Evolutionary conservation across 2,888 invertebrate species (phyloP), one percentile per base, ranked within the genome.

Genomic region (Amphipoea lucens): DNA sequence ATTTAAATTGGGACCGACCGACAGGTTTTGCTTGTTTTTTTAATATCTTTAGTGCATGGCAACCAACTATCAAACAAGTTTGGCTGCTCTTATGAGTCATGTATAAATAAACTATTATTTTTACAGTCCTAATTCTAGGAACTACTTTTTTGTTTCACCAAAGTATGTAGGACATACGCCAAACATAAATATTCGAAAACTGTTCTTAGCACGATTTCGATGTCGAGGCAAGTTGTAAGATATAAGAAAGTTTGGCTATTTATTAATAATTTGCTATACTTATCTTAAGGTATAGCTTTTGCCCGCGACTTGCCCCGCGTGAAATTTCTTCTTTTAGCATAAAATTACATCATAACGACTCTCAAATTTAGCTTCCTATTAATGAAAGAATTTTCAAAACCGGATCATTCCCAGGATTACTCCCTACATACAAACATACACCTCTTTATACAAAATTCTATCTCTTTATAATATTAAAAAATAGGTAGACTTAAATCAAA

Each of bases 21-120:
- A 76, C 79, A 23, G 40, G 76, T 85, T 79, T 62, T 36, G 23
- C 29, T 67, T 29, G 1, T 66, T 68, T 72, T 74, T 76, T 74
- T 40, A 42, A 51, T n/a, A 60, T 60, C 20, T 7, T 67, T 60
- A 71, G 40, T 42, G 60, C 72, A 72, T 68, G 42, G 51, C 36
- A 62, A 71, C 63, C 60, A 65, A 82, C 29, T 70, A 77, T 72
- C 77, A 77, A 77, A 77, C 67, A 65, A 62, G 77, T 72, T 74
- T 40, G 67, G 17, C 42, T 71, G 51, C n/a, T 45, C 60, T 68
- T 45, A 17, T 40, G 40, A 40, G 40, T 40, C 5, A 40, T 57
- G n/a, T 65, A 51, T 72, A 81, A 75, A 71, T 72, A 54, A 72
- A n/a, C 40, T 62, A 29, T 62, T 60, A 40, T 68, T 73, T 85